Evolutionary conservation across 1,140 invertebrate species (phyloP).

Genomic region (Leptonema lineaticorne): DNA sequence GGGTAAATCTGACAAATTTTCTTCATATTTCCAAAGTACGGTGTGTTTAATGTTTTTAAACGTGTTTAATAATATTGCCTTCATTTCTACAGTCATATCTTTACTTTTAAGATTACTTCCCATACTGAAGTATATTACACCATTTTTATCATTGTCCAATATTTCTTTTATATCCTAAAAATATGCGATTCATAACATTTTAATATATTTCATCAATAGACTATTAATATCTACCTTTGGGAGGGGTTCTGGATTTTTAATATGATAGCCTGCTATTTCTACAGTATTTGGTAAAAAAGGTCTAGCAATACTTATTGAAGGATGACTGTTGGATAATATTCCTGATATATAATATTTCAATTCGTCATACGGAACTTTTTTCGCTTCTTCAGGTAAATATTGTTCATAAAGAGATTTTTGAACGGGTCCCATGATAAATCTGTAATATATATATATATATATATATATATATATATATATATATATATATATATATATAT

Average conservation of each 20-base stretch:
- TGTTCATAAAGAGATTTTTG: conserved; percentile 28
- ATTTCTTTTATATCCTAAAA: conserved; percentile 55
- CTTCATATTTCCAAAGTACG: conserved; percentile 70
- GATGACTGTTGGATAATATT: conserved; percentile 55
- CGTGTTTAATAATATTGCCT: conserved; percentile 53
- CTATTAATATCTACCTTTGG: background rate
- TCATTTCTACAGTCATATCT: conserved; percentile 53
- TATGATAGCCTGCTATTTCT: conserved; percentile 61
- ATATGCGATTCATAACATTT: conserved; percentile 4
- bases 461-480: background rate
- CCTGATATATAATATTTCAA: conserved; percentile 20
- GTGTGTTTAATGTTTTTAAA: conserved; percentile 59
- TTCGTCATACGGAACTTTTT: conserved; percentile 21
- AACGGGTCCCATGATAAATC: conserved; percentile 3
- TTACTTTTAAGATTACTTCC: conserved; percentile 60
- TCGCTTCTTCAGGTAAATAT: conserved; percentile 32
- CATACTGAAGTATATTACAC: conserved; percentile 65
- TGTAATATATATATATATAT: conserved; percentile 5
- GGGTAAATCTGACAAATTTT: conserved; percentile 54
- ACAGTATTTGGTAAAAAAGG: conserved; percentile 55
- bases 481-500: no score
- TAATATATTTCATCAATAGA: background rate
- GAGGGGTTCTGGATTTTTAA: conserved; percentile 39
- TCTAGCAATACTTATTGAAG: conserved; percentile 49
- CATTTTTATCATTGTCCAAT: conserved; percentile 58